Evolutionary conservation across 2,797 vertebrate species (phyloP).

Genomic region (Petrocephalus schoutedeni): DNA sequence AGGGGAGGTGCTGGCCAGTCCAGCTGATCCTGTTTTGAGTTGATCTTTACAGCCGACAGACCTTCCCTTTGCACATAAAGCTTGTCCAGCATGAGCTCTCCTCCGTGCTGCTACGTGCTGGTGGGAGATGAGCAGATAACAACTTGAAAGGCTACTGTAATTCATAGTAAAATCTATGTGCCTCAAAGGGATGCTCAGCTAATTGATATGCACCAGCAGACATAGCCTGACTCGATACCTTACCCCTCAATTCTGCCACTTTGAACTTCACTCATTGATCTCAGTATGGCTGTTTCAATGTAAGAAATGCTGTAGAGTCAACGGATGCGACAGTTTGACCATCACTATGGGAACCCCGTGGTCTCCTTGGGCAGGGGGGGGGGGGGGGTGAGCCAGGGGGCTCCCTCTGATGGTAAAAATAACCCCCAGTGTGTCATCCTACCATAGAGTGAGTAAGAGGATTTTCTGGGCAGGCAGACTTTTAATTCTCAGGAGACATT

Average conservation of each 20-base stretch:
- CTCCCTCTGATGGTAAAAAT: slow-evolving; percentile 43
- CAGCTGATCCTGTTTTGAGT: neutral
- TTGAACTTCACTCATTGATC: slow-evolving; percentile 17
- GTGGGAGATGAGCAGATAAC: slow-evolving; percentile 5
- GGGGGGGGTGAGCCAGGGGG: slow-evolving; percentile 21
- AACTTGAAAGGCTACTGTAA: neutral
- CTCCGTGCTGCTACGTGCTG: neutral
- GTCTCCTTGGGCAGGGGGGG: slow-evolving; percentile 30
- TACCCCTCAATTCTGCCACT: slow-evolving; percentile 22
- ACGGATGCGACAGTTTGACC: slow-evolving; percentile 12
- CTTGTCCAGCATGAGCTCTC: neutral
- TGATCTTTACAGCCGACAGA: neutral
- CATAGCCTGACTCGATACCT: neutral
- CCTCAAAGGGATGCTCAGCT: slow-evolving; percentile 2
- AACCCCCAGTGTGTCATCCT: slow-evolving; percentile 27
- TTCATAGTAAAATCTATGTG: neutral
- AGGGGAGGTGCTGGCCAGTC: neutral
- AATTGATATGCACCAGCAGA: neutral
- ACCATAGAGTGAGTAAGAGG: slow-evolving; percentile 26
- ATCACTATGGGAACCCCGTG: slow-evolving; percentile 35
- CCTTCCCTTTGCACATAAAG: neutral
- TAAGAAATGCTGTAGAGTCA: slow-evolving; percentile 24
- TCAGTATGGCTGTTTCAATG: neutral
- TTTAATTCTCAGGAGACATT: slow-evolving; percentile 15
- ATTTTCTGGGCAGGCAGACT: slow-evolving; percentile 24